These are phyloP conservation scores for Cantharis rustica DNA, from an alignment of 2,888 invertebrate genomes.

Conservation along the genomic window DNA sequence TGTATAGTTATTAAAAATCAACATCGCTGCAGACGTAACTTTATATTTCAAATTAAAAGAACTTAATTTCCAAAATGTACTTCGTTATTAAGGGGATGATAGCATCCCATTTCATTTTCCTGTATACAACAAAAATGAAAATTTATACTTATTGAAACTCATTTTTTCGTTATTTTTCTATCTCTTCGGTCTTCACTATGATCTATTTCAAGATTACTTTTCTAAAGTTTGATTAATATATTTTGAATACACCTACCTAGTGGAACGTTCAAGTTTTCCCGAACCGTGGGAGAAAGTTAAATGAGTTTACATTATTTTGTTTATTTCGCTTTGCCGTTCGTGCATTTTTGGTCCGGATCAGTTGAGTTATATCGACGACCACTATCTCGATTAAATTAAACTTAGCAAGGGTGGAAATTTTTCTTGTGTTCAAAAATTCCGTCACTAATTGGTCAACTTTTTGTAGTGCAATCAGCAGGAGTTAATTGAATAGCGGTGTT, in stretches of 20 bases:
- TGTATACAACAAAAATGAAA: neutral
- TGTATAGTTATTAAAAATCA: conserved; percentile 22
- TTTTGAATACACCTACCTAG: neutral
- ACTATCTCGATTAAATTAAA: too few species aligned
- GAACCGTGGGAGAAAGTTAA: neutral
- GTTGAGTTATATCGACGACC: too few species aligned
- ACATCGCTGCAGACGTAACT: neutral
- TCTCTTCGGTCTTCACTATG: neutral
- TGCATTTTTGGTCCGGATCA: neutral
- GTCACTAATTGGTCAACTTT: neutral
- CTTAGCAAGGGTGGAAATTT: neutral
- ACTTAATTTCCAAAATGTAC: conserved; percentile 11
- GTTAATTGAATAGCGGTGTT: conserved; percentile 38
- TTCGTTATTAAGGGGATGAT: conserved; percentile 3
- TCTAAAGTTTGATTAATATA: neutral
- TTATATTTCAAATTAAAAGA: conserved; percentile 13
- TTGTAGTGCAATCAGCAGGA: conserved; percentile 24
- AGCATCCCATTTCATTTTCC: conserved; percentile 3
- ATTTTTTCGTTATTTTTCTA: neutral
- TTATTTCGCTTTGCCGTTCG: neutral
- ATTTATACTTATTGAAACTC: neutral
- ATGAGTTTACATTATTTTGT: neutral
- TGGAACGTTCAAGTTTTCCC: neutral
- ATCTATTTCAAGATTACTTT: neutral
- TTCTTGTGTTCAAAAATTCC: neutral